A percentile compares a stretch with the other conserved stretches of the same genome.
These are phyloP conservation scores for Pachydiplax longipennis DNA, from an alignment of 2,888 invertebrate genomes.

Conservation along the genomic window DNA sequence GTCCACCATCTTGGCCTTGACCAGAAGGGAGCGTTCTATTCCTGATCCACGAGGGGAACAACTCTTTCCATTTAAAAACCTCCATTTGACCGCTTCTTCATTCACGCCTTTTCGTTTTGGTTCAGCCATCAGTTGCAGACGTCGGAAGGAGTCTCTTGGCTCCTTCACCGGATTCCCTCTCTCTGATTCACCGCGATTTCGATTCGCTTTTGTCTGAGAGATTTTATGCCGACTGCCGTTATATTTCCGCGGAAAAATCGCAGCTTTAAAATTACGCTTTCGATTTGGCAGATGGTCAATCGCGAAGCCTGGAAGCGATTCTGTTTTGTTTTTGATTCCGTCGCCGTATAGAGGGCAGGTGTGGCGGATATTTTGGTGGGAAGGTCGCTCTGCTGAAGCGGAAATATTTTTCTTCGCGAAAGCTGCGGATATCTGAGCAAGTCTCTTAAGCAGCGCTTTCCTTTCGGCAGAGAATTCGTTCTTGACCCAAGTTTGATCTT, in stretches of 20 bases:
- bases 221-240: neutral
- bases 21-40: conserved; percentile 1
- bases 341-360: too few relatives aligned
- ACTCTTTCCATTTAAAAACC: neutral
- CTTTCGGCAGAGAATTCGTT: too few relatives aligned
- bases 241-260: neutral
- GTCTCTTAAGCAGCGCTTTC: neutral
- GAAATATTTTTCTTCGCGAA: neutral
- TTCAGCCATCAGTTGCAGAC: too few relatives aligned
- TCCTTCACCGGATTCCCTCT: too few relatives aligned
- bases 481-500: too few relatives aligned
- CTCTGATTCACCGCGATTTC: too few relatives aligned
- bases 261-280: neutral
- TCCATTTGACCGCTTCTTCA: neutral
- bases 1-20: neutral
- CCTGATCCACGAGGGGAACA: neutral
- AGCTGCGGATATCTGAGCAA: neutral
- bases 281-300: neutral
- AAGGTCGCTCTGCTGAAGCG: neutral
- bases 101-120: neutral
- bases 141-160: neutral
- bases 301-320: neutral
- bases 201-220: neutral
- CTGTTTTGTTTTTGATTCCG: neutral
- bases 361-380: too few relatives aligned